These are phyloP conservation scores for Chionoecetes opilio DNA, from an alignment of 1,140 invertebrate species.

Conservation along the genomic window DNA sequence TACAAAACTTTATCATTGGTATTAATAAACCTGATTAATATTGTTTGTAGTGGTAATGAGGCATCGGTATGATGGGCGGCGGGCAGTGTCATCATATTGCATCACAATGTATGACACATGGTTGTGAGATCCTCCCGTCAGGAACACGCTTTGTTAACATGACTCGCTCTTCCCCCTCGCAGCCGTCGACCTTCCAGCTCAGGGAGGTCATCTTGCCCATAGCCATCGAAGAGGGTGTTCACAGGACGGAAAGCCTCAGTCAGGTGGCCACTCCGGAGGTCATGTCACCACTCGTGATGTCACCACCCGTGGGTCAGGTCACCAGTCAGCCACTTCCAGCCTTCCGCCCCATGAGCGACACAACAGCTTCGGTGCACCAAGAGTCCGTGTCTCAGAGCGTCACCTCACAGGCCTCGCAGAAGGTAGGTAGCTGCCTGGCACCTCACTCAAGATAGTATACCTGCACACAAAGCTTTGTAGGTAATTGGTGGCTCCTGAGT, in stretches of 20 bases:
- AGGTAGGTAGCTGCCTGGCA: neutral
- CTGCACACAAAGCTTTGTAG: too few relatives aligned
- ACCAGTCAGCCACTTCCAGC: neutral
- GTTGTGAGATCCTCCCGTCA: too few relatives aligned
- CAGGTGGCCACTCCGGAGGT: neutral
- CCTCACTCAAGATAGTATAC: too few relatives aligned
- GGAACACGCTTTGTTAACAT: neutral
- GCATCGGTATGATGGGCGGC: too few relatives aligned
- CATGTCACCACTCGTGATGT: neutral
- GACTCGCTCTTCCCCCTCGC: neutral
- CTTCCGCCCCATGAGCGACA: neutral
- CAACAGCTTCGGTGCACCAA: neutral
- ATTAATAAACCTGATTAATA: too few relatives aligned
- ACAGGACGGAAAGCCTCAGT: constrained; percentile 23
- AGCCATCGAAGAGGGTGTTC: constrained; percentile 23
- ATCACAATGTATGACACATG: too few relatives aligned
- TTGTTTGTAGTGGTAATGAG: too few relatives aligned
- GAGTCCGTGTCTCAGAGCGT: neutral
- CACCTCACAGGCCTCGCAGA: neutral
- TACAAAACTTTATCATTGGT: neutral
- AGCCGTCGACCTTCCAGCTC: neutral
- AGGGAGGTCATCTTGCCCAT: constrained; percentile 48
- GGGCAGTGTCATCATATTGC: too few relatives aligned
- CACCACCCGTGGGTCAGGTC: neutral
- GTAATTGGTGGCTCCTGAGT: too few relatives aligned